These are phyloP conservation scores for Otis tarda DNA, from an alignment of 2,113 vertebrate genomes.

Conservation along the genomic window DNA sequence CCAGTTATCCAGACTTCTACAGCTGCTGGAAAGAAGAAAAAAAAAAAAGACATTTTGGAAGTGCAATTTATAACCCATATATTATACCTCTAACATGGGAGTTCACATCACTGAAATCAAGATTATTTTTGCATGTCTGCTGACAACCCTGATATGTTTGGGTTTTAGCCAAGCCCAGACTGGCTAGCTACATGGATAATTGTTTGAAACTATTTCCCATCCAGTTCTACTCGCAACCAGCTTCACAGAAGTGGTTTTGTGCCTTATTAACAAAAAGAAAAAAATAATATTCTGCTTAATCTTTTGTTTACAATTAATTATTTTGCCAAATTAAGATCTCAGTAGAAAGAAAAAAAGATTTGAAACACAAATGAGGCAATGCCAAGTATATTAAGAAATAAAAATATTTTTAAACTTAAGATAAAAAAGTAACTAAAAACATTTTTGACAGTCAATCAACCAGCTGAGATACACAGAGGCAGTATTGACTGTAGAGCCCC, in stretches of 20 bases:
- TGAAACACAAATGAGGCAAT: background rate
- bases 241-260: background rate
- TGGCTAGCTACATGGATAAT: background rate
- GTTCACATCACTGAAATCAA: background rate
- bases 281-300: background rate
- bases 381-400: background rate
- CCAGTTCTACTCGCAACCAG: background rate
- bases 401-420: background rate
- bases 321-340: background rate
- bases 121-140: background rate
- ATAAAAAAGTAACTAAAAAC: background rate
- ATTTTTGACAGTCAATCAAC: background rate
- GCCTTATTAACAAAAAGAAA: background rate
- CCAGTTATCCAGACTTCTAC: background rate
- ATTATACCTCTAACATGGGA: background rate
- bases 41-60: background rate
- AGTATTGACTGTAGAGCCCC: background rate
- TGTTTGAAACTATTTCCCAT: background rate
- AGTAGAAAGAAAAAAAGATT: background rate
- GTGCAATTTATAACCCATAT: background rate
- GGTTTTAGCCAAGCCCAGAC: background rate
- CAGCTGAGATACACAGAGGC: background rate
- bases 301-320: background rate
- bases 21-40: background rate
- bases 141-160: background rate